These are phyloP conservation scores for Chiroxiphia lanceolata DNA, from an alignment of 2,797 vertebrate genomes.

Conservation along the genomic window DNA sequence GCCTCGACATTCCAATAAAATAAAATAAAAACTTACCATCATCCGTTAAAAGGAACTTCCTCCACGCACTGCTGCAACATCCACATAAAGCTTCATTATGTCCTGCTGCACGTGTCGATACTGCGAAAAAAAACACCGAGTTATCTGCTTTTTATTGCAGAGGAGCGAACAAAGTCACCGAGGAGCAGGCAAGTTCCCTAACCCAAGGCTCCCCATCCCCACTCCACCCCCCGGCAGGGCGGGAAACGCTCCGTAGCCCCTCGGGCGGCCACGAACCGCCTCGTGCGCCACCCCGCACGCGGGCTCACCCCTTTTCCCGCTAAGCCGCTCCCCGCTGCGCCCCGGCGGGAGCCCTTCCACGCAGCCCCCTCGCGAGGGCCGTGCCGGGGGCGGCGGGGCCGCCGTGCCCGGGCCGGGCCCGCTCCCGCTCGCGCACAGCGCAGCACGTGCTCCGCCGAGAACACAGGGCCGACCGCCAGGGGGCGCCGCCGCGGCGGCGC, in stretches of 20 bases:
- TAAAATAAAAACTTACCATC: background rate
- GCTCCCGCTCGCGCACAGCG: background rate
- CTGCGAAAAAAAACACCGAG: background rate
- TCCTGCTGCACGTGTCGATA: background rate
- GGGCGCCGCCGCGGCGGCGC: conserved; percentile 47
- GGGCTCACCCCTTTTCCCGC: background rate
- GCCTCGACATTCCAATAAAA: background rate
- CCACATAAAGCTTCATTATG: background rate
- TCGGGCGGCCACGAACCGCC: background rate
- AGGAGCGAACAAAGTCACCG: background rate
- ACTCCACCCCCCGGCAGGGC: background rate
- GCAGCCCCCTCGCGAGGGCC: background rate
- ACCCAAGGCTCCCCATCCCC: background rate
- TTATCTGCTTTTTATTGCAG: background rate
- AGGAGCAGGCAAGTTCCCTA: background rate
- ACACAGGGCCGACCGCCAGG: conserved; percentile 46
- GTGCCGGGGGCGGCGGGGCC: background rate
- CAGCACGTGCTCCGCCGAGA: conserved; percentile 43
- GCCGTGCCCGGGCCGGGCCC: background rate
- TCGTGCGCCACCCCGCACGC: background rate
- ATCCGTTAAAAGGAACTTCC: background rate
- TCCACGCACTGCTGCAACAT: background rate
- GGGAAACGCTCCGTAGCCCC: background rate
- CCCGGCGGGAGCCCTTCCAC: accelerated
- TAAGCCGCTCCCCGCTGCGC: accelerated